phyloP scores from a whole-genome alignment of 2,797 vertebrate genomes.

The Hyperoplus lanceolatus region DNA sequence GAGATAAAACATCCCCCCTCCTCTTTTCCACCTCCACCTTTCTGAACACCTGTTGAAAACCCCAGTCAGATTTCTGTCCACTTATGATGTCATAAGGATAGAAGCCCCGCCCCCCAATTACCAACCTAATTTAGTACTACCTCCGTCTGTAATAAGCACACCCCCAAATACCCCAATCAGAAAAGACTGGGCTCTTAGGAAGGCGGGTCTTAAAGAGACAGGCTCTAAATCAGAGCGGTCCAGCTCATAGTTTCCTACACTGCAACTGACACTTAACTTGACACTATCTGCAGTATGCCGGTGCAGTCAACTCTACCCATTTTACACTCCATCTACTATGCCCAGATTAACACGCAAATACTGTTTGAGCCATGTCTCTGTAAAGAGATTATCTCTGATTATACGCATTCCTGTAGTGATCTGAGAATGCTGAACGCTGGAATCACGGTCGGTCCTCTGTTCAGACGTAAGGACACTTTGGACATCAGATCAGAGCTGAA shows the following conservation, averaged over 20 bases:
- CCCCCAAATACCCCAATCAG: too few species aligned
- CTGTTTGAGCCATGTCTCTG: slow-evolving; percentile 35
- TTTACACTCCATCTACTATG: background rate
- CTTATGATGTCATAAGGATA: too few species aligned
- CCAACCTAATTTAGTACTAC: too few species aligned
- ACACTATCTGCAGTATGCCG: background rate
- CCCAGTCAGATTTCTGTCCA: too few species aligned
- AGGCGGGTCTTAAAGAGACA: too few species aligned
- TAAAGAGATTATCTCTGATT: slow-evolving; percentile 47
- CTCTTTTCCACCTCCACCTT: too few species aligned
- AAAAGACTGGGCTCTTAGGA: too few species aligned
- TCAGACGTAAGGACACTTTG: slow-evolving; percentile 48
- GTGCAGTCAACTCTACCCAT: background rate
- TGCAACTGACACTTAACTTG: slow-evolving; percentile 1
- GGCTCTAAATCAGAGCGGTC: too few species aligned
- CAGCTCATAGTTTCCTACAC: background rate
- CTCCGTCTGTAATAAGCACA: too few species aligned
- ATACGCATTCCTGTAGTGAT: slow-evolving; percentile 25
- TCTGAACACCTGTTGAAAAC: too few species aligned
- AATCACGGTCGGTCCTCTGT: slow-evolving; percentile 10
- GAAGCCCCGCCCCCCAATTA: too few species aligned
- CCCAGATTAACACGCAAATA: slow-evolving; percentile 37
- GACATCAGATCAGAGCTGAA: slow-evolving; percentile 54
- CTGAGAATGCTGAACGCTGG: slow-evolving; percentile 17
- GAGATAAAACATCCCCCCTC: too few species aligned